Evolutionary conservation across 2,113 vertebrate genomes (phyloP).

Genomic region (Pelecanoides urinatrix): DNA sequence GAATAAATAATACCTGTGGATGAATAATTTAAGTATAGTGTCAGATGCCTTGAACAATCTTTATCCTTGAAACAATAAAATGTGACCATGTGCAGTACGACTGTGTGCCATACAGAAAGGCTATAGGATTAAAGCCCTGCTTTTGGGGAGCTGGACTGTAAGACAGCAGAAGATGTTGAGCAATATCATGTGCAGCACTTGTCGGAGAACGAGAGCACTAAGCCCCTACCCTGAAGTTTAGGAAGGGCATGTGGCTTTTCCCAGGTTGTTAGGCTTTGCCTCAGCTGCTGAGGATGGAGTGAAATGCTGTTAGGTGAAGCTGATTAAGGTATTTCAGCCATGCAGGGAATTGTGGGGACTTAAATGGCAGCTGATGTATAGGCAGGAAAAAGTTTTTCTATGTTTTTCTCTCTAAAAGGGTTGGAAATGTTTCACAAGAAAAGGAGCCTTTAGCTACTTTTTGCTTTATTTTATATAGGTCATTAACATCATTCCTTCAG

Average conservation of each 20-base stretch:
- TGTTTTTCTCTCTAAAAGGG: accelerated
- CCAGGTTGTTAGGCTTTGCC: background rate
- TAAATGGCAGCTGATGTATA: background rate
- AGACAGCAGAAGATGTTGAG: background rate
- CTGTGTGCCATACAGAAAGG: background rate
- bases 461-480: background rate
- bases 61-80: slow-evolving; percentile 68
- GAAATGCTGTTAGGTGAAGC: background rate
- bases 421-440: background rate
- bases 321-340: background rate
- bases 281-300: background rate
- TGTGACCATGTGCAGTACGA: background rate
- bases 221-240: background rate
- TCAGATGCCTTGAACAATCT: slow-evolving; percentile 69
- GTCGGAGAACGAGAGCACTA: accelerated
- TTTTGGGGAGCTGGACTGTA: background rate
- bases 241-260: background rate
- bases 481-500: background rate
- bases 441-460: background rate
- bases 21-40: slow-evolving; percentile 73
- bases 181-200: accelerated
- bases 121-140: background rate
- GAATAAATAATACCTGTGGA: slow-evolving; percentile 73
- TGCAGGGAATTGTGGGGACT: background rate
- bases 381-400: background rate